These are phyloP conservation scores for Pseudopipra pipra DNA, from an alignment of 2,113 vertebrate species.

Conservation along the genomic window DNA sequence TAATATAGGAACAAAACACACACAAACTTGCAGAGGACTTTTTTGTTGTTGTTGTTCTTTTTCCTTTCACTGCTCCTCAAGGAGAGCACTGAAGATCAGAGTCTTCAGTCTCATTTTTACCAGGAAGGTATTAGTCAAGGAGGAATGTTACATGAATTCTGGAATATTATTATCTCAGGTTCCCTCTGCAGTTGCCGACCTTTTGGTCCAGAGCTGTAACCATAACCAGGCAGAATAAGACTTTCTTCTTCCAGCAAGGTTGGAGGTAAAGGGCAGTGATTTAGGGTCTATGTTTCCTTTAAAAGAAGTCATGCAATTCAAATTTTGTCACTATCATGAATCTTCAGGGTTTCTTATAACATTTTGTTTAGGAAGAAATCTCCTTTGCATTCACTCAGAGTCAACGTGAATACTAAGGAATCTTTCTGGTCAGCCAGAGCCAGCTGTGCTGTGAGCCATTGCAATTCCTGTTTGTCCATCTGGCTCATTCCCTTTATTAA, in stretches of 20 bases:
- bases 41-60: background rate
- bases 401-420: background rate
- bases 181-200: background rate
- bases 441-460: background rate
- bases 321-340: background rate
- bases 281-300: background rate
- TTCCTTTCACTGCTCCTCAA: background rate
- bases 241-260: background rate
- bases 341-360: background rate
- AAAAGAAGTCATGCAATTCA: background rate
- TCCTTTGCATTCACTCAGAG: background rate
- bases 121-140: background rate
- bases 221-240: background rate
- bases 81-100: background rate
- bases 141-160: background rate
- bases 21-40: background rate
- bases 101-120: background rate
- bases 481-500: background rate
- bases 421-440: background rate
- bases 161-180: background rate
- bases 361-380: background rate
- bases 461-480: background rate
- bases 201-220: background rate
- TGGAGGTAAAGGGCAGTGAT: background rate
- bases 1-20: background rate